Evolutionary conservation across 2,797 vertebrate genomes (phyloP).

Genomic region (Clangula hyemalis): DNA sequence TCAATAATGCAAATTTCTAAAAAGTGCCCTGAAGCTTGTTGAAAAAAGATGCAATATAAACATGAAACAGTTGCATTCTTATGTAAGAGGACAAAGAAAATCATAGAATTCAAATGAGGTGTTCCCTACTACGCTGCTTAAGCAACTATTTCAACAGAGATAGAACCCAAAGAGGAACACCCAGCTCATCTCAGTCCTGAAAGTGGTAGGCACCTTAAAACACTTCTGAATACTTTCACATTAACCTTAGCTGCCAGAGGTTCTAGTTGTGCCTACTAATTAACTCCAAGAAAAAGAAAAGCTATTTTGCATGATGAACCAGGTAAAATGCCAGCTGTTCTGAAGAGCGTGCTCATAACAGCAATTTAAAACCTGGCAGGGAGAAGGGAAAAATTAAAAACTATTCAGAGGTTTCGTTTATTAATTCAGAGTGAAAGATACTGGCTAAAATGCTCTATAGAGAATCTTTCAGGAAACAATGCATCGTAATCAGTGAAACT

Average conservation of each 20-base stretch:
- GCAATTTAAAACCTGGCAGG: background rate
- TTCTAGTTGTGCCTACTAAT: background rate
- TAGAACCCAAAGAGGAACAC: background rate
- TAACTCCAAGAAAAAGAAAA: background rate
- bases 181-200: background rate
- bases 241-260: background rate
- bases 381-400: background rate
- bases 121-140: background rate
- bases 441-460: background rate
- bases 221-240: background rate
- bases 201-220: background rate
- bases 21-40: background rate
- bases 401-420: background rate
- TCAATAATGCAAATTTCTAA: background rate
- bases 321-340: background rate
- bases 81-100: background rate
- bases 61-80: background rate
- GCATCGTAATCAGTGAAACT: background rate
- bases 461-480: background rate
- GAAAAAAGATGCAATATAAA: background rate
- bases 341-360: background rate
- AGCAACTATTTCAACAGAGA: background rate
- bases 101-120: background rate
- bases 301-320: background rate
- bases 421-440: background rate